A percentile compares a stretch with the other conserved stretches of the same genome.
These are phyloP conservation scores for Nasonovia ribisnigri DNA, from an alignment of 2,888 invertebrate genomes.

Conservation along the genomic window DNA sequence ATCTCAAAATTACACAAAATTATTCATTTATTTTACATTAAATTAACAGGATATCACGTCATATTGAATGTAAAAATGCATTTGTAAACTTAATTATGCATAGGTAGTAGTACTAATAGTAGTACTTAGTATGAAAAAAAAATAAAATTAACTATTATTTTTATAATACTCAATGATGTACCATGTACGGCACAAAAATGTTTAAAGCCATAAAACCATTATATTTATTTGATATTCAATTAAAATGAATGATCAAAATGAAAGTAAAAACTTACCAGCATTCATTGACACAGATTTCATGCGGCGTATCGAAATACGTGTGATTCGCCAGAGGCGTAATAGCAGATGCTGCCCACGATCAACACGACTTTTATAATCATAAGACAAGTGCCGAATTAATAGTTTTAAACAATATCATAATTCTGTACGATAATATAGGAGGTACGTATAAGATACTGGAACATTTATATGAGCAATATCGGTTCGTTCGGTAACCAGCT, in stretches of 20 bases:
- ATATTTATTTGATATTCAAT: neutral
- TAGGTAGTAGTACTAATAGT: too few relatives aligned
- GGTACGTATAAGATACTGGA: neutral
- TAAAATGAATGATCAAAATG: neutral
- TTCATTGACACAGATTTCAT: slow-evolving; percentile 54
- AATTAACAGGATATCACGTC: neutral
- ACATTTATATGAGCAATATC: neutral
- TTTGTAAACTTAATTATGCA: neutral
- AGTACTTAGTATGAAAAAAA: neutral
- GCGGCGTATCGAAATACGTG: neutral
- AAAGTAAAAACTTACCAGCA: slow-evolving; percentile 58
- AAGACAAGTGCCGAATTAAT: neutral
- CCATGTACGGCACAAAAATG: neutral
- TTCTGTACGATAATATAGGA: neutral
- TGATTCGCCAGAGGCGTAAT: neutral
- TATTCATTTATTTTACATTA: neutral
- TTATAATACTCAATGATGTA: neutral
- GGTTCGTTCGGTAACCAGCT: neutral
- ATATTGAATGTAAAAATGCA: neutral
- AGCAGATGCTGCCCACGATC: slow-evolving; percentile 40
- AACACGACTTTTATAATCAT: slow-evolving; percentile 4
- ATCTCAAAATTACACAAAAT: neutral
- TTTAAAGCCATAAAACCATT: neutral
- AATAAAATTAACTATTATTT: neutral
- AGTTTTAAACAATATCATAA: neutral